phyloP scores from a whole-genome alignment of 2,888 invertebrate species.

The Plagodis pulveraria region DNA sequence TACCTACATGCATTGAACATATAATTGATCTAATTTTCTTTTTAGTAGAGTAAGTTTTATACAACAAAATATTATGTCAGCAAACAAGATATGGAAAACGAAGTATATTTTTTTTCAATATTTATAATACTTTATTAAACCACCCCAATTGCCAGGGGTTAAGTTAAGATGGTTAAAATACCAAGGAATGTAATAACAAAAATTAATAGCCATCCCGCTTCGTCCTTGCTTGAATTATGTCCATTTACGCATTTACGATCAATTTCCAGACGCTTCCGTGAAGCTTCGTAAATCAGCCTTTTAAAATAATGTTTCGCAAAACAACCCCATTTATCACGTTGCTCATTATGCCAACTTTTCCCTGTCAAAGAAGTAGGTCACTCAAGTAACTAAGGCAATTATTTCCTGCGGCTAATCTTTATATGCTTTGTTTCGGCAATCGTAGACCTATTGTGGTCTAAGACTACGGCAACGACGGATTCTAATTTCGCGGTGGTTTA shows the following conservation, averaged over 20 bases:
- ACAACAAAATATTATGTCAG: no score
- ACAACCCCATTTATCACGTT: conserved; percentile 34
- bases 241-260: conserved; percentile 12
- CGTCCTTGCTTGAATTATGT: not conserved
- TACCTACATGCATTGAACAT: no score
- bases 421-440: conserved; percentile 40
- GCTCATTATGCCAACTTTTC: conserved; percentile 34
- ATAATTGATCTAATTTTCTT: no score
- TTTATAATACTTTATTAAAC: no score
- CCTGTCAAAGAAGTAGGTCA: conserved; percentile 42
- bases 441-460: not conserved
- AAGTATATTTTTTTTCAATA: no score
- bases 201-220: not conserved
- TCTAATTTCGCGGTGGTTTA: no score
- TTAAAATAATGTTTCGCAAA: conserved; percentile 26
- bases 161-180: no score
- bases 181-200: not conserved
- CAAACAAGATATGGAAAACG: no score
- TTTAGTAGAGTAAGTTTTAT: no score
- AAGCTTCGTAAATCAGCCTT: conserved; percentile 12
- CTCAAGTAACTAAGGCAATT: conserved; percentile 51
- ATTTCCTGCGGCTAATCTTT: conserved; percentile 49
- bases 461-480: not conserved
- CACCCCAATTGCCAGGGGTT: no score
- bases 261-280: conserved; percentile 15